Percentiles rank a stretch among this genome's conserved stretches.
phyloP scores from a whole-genome alignment of 1,140 invertebrate genomes.

The Fragariocoptes setiger region DNA sequence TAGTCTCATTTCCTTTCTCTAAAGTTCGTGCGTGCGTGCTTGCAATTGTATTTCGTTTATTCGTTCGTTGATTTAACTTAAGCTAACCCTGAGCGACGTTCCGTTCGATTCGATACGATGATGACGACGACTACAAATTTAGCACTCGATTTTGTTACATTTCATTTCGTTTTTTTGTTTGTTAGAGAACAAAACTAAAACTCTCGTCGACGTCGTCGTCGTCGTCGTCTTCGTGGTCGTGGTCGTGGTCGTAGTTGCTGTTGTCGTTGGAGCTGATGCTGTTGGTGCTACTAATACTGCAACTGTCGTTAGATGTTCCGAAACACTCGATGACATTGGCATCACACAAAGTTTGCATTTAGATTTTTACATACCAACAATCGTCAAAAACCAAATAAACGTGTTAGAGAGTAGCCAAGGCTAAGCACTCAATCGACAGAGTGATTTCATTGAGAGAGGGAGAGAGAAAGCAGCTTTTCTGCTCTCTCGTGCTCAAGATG shows the following conservation, averaged over 20 bases:
- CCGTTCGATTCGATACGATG: no score
- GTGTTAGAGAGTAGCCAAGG: neutral
- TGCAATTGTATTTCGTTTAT: no score
- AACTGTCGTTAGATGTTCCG: neutral
- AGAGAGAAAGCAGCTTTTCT: neutral
- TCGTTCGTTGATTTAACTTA: no score
- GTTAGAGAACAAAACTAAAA: neutral
- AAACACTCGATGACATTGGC: neutral
- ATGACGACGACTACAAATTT: no score
- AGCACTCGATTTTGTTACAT: no score
- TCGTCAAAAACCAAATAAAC: neutral
- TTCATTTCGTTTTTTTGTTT: no score
- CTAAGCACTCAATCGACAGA: no score
- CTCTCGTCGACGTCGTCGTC: neutral
- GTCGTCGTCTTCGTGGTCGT: neutral
- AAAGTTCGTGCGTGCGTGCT: no score
- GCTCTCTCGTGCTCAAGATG: neutral
- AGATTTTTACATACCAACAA: neutral
- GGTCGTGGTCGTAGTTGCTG: neutral
- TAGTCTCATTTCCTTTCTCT: no score
- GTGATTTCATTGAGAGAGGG: no score
- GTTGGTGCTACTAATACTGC: no score
- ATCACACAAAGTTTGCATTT: neutral
- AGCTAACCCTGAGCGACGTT: no score
- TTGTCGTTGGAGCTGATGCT: neutral